Evolutionary conservation across 2,797 vertebrate species (phyloP).

Genomic region (Ataeniobius toweri): DNA sequence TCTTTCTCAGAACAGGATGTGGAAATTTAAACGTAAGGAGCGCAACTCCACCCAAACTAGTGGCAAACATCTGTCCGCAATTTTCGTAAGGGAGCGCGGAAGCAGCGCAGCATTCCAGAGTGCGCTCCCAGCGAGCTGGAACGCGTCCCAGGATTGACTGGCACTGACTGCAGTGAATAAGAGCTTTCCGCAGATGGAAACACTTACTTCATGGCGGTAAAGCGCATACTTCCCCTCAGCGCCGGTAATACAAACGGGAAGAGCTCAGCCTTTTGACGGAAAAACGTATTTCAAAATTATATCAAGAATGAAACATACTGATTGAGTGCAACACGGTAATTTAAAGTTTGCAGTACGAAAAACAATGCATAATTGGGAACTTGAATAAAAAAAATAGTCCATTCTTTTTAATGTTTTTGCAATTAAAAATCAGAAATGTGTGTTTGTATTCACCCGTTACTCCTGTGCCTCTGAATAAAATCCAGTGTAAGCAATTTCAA

Average conservation of each 20-base stretch:
- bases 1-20: constrained; percentile 62
- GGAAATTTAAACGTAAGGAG: constrained; percentile 66
- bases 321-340: too few relatives aligned
- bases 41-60: constrained; percentile 78
- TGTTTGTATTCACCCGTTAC: not conserved
- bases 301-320: not conserved
- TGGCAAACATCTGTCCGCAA: constrained; percentile 73
- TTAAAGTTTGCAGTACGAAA: too few relatives aligned
- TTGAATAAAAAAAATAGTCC: too few relatives aligned
- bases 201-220: constrained; percentile 8
- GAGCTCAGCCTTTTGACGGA: constrained; percentile 3
- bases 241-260: constrained; percentile 12
- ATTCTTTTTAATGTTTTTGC: not conserved
- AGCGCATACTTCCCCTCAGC: constrained; percentile 29
- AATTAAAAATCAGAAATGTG: not conserved
- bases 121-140: constrained; percentile 63
- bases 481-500: too few relatives aligned
- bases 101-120: constrained; percentile 62
- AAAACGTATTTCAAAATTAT: constrained; percentile 8
- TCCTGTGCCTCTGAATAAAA: not conserved
- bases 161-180: constrained; percentile 19
- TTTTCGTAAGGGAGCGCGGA: constrained; percentile 72
- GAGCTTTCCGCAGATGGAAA: not conserved
- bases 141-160: constrained; percentile 72
- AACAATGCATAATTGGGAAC: too few relatives aligned